These are phyloP conservation scores for Andrena bucephala DNA, from an alignment of 2,888 invertebrate species.

Conservation along the genomic window DNA sequence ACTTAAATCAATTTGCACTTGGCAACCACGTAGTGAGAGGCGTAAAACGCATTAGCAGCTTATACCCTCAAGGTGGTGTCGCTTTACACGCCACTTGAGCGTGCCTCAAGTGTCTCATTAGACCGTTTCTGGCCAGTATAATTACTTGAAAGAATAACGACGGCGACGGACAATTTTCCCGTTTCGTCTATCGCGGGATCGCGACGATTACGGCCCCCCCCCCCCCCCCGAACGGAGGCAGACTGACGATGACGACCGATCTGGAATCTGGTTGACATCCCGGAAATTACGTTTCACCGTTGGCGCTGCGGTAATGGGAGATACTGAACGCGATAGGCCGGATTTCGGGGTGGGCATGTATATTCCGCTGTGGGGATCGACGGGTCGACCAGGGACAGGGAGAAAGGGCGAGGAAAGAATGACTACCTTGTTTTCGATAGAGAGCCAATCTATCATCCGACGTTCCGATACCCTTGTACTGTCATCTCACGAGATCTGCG, in stretches of 20 bases:
- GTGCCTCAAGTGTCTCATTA: background rate
- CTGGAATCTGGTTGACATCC: constrained; percentile 74
- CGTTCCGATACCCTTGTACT: constrained; percentile 43
- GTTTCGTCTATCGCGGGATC: constrained; percentile 45
- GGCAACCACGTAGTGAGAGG: too few species aligned
- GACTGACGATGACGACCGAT: constrained; percentile 69
- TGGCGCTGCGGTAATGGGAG: constrained; percentile 78
- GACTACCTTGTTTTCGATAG: constrained; percentile 72
- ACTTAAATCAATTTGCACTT: too few species aligned
- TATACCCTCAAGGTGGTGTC: background rate
- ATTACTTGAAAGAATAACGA: background rate
- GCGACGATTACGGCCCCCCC: constrained; percentile 53
- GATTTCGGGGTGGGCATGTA: constrained; percentile 60
- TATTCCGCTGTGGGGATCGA: constrained; percentile 57
- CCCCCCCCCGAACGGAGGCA: constrained; percentile 49
- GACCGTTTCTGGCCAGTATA: background rate
- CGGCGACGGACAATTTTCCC: constrained; percentile 6
- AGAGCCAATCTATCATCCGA: constrained; percentile 67
- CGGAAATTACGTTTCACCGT: constrained; percentile 84
- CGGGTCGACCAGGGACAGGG: constrained; percentile 18
- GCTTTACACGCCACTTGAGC: background rate
- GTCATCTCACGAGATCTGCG: constrained; percentile 26
- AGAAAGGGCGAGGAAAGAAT: constrained; percentile 44
- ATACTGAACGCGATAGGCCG: constrained; percentile 69
- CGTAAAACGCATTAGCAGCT: too few species aligned